Conservation (phyloP, 2,797 vertebrate genomes). For the Agapornis canus region DNA sequence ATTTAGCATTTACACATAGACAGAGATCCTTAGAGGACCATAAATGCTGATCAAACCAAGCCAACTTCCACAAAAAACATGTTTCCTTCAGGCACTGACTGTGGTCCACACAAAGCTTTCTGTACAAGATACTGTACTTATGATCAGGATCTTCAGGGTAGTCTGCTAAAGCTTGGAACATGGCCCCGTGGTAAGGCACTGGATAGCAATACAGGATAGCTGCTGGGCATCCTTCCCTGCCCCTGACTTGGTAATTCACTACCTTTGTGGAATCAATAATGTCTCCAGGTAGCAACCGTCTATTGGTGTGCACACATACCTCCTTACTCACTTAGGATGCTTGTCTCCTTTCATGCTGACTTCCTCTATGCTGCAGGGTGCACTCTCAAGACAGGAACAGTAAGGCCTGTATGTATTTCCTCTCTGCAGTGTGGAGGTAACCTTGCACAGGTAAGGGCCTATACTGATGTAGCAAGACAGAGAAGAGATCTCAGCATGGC, state of each 20-base stretch:
- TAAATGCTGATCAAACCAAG: neutral
- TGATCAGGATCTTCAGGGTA: neutral
- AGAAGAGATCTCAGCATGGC: neutral
- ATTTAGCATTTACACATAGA: neutral
- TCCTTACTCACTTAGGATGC: neutral
- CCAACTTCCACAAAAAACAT: neutral
- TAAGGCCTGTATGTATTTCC: neutral
- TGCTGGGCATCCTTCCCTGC: neutral
- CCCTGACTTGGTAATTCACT: neutral
- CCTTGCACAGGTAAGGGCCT: neutral
- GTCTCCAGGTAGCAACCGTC: neutral
- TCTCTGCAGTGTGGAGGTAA: neutral
- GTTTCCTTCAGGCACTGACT: neutral
- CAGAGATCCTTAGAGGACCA: neutral
- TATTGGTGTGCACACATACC: accelerated
- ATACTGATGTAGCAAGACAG: neutral
- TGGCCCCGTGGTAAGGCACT: neutral
- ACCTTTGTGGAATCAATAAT: neutral
- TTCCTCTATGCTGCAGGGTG: neutral
- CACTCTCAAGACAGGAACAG: neutral
- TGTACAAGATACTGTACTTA: neutral
- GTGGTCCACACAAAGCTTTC: neutral
- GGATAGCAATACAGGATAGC: neutral
- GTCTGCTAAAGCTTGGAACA: neutral
- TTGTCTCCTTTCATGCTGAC: neutral